phyloP scores from a whole-genome alignment of 2,113 vertebrate species.

The Plecturocebus donacophilus region DNA sequence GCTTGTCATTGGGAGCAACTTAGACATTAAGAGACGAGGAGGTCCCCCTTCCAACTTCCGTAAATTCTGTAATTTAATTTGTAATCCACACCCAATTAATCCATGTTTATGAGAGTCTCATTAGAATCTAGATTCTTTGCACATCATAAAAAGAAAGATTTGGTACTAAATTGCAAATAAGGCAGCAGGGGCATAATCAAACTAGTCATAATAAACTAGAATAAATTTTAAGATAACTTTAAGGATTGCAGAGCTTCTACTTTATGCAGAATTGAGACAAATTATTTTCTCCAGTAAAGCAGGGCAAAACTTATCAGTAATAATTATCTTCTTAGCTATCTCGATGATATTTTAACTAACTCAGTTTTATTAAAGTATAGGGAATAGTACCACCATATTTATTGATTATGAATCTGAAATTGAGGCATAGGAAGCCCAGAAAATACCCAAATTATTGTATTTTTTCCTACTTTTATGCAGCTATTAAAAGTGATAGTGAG shows the following conservation, averaged over 20 bases:
- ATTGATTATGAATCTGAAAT: background rate
- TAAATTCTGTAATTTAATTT: background rate
- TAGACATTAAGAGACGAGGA: background rate
- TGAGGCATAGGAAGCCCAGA: background rate
- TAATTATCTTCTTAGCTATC: background rate
- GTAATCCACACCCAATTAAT: background rate
- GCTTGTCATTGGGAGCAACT: background rate
- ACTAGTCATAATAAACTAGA: background rate
- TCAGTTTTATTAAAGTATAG: background rate
- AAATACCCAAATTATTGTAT: background rate
- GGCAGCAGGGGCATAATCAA: background rate
- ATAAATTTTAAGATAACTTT: background rate
- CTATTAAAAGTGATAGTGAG: background rate
- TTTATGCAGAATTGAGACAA: background rate
- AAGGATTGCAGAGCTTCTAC: background rate
- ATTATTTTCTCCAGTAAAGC: conserved; percentile 33
- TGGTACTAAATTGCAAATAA: background rate
- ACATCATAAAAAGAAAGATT: background rate
- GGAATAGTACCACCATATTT: background rate
- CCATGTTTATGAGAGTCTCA: background rate
- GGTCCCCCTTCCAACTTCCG: background rate
- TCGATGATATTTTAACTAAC: background rate
- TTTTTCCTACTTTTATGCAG: background rate
- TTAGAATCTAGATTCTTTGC: background rate
- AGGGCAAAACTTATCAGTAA: background rate